These are phyloP conservation scores for Vulpes vulpes DNA, from an alignment of 2,113 vertebrate species.

Conservation along the genomic window DNA sequence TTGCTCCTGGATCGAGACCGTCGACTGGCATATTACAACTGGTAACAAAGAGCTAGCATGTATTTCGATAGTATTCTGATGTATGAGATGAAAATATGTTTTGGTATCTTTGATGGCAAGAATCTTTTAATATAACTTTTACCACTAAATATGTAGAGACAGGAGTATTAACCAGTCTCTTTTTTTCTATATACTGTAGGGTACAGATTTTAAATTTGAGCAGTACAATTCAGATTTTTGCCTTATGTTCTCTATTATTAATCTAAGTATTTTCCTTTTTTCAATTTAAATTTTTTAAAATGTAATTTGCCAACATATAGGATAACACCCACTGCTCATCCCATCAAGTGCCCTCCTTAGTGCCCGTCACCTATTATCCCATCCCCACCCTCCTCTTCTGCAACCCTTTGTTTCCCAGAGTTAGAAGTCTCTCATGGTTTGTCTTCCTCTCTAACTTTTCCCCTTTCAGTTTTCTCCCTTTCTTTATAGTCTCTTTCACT, in stretches of 20 bases:
- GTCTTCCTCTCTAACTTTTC: too few species aligned
- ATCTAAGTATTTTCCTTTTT: not conserved
- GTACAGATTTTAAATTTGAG: not conserved
- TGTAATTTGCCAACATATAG: too few species aligned
- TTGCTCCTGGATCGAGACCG: not conserved
- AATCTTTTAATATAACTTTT: not conserved
- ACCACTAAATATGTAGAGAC: not conserved
- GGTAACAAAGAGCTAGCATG: not conserved
- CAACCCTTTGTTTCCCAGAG: too few species aligned
- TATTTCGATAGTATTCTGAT: not conserved
- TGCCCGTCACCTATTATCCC: too few species aligned
- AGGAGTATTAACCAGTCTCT: not conserved
- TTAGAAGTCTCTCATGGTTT: too few species aligned
- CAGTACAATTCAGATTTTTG: not conserved
- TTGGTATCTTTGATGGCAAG: constrained; percentile 10
- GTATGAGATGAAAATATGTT: not conserved
- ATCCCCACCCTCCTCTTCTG: too few species aligned
- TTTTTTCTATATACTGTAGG: not conserved
- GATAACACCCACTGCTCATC: too few species aligned
- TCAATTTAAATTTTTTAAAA: too few species aligned
- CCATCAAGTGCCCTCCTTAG: too few species aligned
- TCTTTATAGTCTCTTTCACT: too few species aligned
- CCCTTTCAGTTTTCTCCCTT: too few species aligned
- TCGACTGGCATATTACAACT: not conserved
- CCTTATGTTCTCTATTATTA: not conserved